Base-by-base conservation (phyloP, 2,113 vertebrate genomes). In the Ellobius talpinus region DNA sequence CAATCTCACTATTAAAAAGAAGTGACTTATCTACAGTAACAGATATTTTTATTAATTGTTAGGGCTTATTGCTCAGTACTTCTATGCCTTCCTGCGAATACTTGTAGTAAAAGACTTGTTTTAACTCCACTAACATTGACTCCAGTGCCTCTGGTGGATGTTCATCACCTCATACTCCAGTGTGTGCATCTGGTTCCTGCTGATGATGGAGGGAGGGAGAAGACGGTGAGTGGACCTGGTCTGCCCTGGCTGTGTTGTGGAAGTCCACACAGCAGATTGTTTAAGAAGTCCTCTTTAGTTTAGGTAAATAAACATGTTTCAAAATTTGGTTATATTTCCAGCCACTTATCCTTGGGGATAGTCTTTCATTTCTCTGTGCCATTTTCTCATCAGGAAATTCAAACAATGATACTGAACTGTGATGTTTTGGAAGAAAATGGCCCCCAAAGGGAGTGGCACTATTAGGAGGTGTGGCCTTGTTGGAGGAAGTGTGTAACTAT, bases 251-350 rank as follows among this genome's bases (percentile, higher is more conserved):
- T 6, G 14, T 52, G 33, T 6, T 52, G 52, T 14, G 52, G 52
- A 52, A 52, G 52, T 14, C 11, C 52, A 14, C 52, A 52, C 52
- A 52, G 52, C 13, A 10, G 13, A 52, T 0, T 52, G 52, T 52
- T 52, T 52, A 14, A 52, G 52, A 66, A 79, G 17, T 8, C 16
- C 3, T 42, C 26, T 63, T 89, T 61, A 55, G 29, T 89, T 65
- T 92, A 42, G n/a, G 13, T n/a, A 50, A 93, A 81, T 52, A 88
- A 77, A 52, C 39, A 36, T 21, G 14, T 45, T 77, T 52, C 78
- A 13, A 24, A 89, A 61, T 84, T 95, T 93, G 45, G 39, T 82
- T 95, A 21, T 93, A 77, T 47, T 90, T 87, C 19, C 45, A 91
- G 58, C 16, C 66, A n/a, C 3, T 1, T 31, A 63, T 45, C 42